Evolutionary conservation across 2,113 vertebrate genomes (phyloP), one percentile per base, ranked within the genome.

Genomic region (Talpa occidentalis): DNA sequence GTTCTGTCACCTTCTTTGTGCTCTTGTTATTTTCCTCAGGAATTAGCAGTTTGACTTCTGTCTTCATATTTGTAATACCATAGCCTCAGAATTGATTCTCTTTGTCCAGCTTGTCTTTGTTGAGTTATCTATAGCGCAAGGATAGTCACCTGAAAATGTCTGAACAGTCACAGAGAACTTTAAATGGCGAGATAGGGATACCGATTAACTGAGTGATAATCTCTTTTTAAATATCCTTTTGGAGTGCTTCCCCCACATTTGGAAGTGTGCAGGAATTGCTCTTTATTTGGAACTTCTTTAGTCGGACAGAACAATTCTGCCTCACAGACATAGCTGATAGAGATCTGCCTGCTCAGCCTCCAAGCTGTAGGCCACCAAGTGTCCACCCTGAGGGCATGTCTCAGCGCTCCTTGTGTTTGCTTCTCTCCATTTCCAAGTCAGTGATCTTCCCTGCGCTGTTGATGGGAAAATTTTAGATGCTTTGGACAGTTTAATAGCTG

Each of bases 401-500:
- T 59, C 77, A 47, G 62, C 88, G 72, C 80, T 72, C 54, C 52
- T 59, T 17, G 8, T 24, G 40, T 95, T 54, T 60, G 67, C 56
- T 62, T 26, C 42, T 93, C 70, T 92, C 72, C 42, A 5, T 26
- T 60, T 91, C 47, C 69, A 86, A 47, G 81, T 54, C 76, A n/a
- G 10, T 87, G 56, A 35, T 54, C 42, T 77, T 91, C 62, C 91
- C 90, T 15, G 10, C 77, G 60, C 69, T 95, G n/a, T 94, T 24
- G 54, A 60, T 83, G 78, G 90, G 92, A 56, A 96, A 88, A 54
- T 32, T 69, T 59, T 30, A 1, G 28, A 30, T 64, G 72, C 93
- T 94, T 30, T 74, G 22, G 90, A 40, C 95, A 95, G 92, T 92
- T 86, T 72, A 88, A 15, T 47, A 67, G 85, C 90, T 89, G 35